Percentiles rank a stretch among this genome's conserved stretches.
Evolutionary conservation across 2,888 invertebrate genomes (phyloP).

Genomic region (Linyphia triangularis): DNA sequence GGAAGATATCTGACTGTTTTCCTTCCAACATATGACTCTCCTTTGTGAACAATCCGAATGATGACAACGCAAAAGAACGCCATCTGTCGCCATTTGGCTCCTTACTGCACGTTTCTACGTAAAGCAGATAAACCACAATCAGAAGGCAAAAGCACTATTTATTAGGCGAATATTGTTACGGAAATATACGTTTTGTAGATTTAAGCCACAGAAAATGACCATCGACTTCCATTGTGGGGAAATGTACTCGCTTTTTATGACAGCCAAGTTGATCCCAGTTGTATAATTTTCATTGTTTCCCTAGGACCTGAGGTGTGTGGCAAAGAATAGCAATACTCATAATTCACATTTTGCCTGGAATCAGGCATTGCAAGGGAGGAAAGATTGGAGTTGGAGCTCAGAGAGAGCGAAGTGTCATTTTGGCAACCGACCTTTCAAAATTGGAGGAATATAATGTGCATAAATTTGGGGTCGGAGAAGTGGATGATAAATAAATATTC

Average conservation of each 20-base stretch:
- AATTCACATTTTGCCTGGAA: constrained; percentile 40
- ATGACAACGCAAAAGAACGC: too few species aligned
- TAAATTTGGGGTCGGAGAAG: constrained; percentile 1
- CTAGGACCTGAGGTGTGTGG: constrained; percentile 13
- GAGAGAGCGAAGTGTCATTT: background rate
- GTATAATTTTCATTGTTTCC: constrained; percentile 60
- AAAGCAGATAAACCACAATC: background rate
- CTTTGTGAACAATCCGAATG: too few species aligned
- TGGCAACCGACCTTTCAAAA: background rate
- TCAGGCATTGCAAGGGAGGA: background rate
- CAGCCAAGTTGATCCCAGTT: constrained; percentile 23
- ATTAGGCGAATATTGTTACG: constrained; percentile 42
- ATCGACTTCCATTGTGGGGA: constrained; percentile 45
- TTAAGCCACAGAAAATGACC: constrained; percentile 38
- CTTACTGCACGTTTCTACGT: background rate
- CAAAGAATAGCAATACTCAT: constrained; percentile 36
- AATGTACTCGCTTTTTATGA: constrained; percentile 26
- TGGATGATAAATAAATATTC: background rate
- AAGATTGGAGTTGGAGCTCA: constrained; percentile 1
- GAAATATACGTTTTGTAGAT: constrained; percentile 64
- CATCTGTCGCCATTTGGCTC: too few species aligned
- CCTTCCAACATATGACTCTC: too few species aligned
- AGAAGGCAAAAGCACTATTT: constrained; percentile 18
- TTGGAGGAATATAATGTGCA: constrained; percentile 29
- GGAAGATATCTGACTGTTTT: too few species aligned